These are phyloP conservation scores for Ceraclea dissimilis DNA, from an alignment of 2,888 invertebrate species.

Conservation along the genomic window DNA sequence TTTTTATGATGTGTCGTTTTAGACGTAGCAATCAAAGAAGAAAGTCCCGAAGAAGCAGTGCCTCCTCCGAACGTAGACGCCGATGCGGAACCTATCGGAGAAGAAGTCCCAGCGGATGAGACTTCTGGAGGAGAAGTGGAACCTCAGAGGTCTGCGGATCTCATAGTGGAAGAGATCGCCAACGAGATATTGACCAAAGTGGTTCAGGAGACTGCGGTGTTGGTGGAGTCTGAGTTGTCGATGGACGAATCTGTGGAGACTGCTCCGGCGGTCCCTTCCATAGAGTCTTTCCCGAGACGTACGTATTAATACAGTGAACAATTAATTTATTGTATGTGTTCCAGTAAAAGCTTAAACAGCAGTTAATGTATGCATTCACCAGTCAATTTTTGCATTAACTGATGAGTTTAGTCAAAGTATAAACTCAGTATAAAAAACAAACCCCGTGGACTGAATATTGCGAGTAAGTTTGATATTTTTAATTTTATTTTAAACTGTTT, in stretches of 20 bases:
- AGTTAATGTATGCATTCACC: too few species aligned
- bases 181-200: conserved; percentile 19
- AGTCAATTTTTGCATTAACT: too few species aligned
- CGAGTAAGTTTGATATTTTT: too few species aligned
- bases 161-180: conserved; percentile 27
- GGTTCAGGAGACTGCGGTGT: conserved; percentile 25
- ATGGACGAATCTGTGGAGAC: conserved; percentile 14
- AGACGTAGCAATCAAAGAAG: too few species aligned
- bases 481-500: too few species aligned
- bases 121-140: conserved; percentile 24
- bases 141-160: conserved; percentile 27
- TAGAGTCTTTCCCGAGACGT: conserved; percentile 39
- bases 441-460: too few species aligned
- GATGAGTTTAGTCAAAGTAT: too few species aligned
- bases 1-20: too few species aligned
- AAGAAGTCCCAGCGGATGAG: conserved; percentile 28
- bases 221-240: conserved; percentile 28
- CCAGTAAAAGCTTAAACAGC: too few species aligned
- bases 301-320: conserved; percentile 25
- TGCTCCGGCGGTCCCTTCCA: conserved; percentile 24
- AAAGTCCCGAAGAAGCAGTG: too few species aligned
- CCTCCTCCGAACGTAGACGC: conserved; percentile 27
- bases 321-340: too few species aligned
- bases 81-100: conserved; percentile 29
- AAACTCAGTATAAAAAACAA: too few species aligned